Evolutionary conservation across 2,888 invertebrate species (phyloP).

Genomic region (Allacma fusca): DNA sequence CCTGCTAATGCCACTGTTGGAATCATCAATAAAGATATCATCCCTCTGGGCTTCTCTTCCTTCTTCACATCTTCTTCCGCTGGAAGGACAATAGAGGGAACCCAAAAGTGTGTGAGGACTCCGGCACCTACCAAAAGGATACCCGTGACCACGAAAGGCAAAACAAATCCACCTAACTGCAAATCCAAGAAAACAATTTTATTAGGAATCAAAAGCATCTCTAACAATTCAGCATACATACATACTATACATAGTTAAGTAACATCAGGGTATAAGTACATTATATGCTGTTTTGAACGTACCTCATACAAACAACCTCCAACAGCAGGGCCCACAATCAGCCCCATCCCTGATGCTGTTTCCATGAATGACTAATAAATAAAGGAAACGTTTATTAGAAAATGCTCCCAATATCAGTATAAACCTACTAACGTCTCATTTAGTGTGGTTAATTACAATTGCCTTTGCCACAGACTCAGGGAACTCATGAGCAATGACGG

Average conservation of each 20-base stretch:
- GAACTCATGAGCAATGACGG: constrained; percentile 66
- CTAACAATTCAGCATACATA: too few species aligned
- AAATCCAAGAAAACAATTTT: background rate
- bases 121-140: constrained; percentile 63
- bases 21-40: constrained; percentile 73
- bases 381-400: background rate
- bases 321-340: constrained; percentile 64
- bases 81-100: constrained; percentile 59
- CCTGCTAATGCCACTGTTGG: constrained; percentile 78
- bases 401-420: background rate
- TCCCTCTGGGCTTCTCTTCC: constrained; percentile 62
- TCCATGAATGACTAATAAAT: constrained; percentile 63
- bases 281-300: too few species aligned
- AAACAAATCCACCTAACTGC: constrained; percentile 64
- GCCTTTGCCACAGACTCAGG: constrained; percentile 67
- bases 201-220: too few species aligned
- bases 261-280: too few species aligned
- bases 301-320: constrained; percentile 64
- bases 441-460: constrained; percentile 66
- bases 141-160: constrained; percentile 65
- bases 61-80: background rate
- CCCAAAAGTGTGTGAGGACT: constrained; percentile 62
- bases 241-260: too few species aligned
- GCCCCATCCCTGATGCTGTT: constrained; percentile 64
- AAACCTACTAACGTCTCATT: background rate